Evolutionary conservation across 2,888 invertebrate genomes (phyloP).

Genomic region (Alloscopus bannaensis): DNA sequence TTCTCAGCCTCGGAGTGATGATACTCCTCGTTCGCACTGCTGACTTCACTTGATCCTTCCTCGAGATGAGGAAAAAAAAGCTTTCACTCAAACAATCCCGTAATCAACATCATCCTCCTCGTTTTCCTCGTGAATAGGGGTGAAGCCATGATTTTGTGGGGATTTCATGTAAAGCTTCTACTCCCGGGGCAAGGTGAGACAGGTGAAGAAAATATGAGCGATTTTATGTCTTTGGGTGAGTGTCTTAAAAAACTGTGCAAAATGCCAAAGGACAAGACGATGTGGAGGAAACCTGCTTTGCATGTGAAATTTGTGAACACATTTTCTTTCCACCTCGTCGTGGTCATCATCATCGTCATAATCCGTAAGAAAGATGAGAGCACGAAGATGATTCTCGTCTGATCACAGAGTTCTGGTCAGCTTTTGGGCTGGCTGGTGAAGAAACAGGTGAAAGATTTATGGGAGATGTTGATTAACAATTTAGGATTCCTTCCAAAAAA

Average conservation of each 20-base stretch:
- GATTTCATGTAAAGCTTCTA: neutral
- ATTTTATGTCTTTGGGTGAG: too few species aligned
- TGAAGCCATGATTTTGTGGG: too few species aligned
- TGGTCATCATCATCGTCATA: slow-evolving; percentile 5
- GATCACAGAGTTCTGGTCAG: slow-evolving; percentile 32
- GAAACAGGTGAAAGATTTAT: slow-evolving; percentile 60
- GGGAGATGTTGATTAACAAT: slow-evolving; percentile 66
- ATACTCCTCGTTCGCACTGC: slow-evolving; percentile 25
- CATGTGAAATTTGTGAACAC: slow-evolving; percentile 59
- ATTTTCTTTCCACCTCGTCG: slow-evolving; percentile 41
- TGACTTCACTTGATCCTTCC: slow-evolving; percentile 9
- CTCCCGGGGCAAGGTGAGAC: slow-evolving; percentile 43
- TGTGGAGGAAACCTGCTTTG: slow-evolving; percentile 46
- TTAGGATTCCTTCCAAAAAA: slow-evolving; percentile 66
- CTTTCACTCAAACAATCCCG: too few species aligned
- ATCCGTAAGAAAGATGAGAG: slow-evolving; percentile 28
- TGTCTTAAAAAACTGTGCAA: too few species aligned
- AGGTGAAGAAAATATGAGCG: too few species aligned
- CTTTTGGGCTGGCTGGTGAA: slow-evolving; percentile 25
- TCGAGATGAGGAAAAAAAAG: too few species aligned
- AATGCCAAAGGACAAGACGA: too few species aligned
- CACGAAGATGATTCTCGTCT: slow-evolving; percentile 42
- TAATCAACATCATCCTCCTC: neutral
- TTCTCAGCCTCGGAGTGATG: slow-evolving; percentile 39
- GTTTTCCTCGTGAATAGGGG: slow-evolving; percentile 14